These are phyloP conservation scores for Campoletis raptor DNA, from an alignment of 2,888 invertebrate genomes.

Conservation along the genomic window DNA sequence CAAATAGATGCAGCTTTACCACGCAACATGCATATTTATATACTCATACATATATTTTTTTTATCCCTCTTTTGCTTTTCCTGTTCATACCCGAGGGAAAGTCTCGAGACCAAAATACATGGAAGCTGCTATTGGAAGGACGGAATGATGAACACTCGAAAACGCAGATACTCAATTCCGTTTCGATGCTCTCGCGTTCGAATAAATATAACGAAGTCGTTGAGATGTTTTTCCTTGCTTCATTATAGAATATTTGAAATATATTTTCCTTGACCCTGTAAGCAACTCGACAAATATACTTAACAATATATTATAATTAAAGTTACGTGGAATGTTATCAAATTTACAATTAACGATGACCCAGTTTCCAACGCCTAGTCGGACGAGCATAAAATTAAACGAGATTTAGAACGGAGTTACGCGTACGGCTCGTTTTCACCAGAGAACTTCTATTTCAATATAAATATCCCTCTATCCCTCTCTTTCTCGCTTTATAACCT, in stretches of 20 bases:
- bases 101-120: constrained; percentile 8
- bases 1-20: background rate
- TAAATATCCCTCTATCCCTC: background rate
- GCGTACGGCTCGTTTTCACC: background rate
- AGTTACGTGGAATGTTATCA: constrained; percentile 4
- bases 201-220: constrained; percentile 47
- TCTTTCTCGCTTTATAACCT: constrained; percentile 13
- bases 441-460: background rate
- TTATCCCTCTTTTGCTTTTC: background rate
- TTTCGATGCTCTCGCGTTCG: constrained; percentile 2
- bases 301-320: constrained; percentile 15
- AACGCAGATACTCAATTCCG: constrained; percentile 8
- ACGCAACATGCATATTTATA: background rate
- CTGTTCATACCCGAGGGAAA: background rate
- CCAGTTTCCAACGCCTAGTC: constrained; percentile 20
- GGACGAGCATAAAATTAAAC: background rate
- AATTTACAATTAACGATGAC: constrained; percentile 43
- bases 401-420: background rate
- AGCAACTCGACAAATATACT: background rate
- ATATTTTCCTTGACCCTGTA: constrained; percentile 11
- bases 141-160: constrained; percentile 51
- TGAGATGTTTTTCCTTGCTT: constrained; percentile 4
- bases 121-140: constrained; percentile 9
- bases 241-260: background rate
- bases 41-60: background rate